Conservation (phyloP, 2,888 invertebrate species). For the Hypselothyrea guttata region DNA sequence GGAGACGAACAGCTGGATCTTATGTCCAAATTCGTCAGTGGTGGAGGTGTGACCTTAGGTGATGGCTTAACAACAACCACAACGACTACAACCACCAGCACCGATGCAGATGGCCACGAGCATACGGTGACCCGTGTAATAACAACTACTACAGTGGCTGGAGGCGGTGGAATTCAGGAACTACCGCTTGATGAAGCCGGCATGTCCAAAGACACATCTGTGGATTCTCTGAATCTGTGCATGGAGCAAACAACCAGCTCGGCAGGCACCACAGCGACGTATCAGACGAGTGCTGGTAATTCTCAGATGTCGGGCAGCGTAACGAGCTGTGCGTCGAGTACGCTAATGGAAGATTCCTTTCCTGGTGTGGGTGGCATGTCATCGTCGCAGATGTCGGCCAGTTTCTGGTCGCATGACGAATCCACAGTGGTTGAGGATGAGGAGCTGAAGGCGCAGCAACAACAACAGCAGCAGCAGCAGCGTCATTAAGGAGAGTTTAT, state of each 20-base stretch:
- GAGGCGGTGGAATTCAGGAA: slow-evolving; percentile 51
- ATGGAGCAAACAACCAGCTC: slow-evolving; percentile 88
- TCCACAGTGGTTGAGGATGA: slow-evolving; percentile 74
- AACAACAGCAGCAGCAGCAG: slow-evolving; percentile 28
- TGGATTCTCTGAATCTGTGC: slow-evolving; percentile 83
- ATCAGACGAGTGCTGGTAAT: slow-evolving; percentile 91
- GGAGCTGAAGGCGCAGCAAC: slow-evolving; percentile 34
- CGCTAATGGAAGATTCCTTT: slow-evolving; percentile 87
- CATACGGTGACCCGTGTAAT: slow-evolving; percentile 68
- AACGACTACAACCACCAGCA: slow-evolving; percentile 77
- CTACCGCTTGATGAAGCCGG: slow-evolving; percentile 49
- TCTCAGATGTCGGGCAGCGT: slow-evolving; percentile 93
- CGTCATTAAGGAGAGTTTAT: slow-evolving; percentile 34
- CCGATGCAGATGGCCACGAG: slow-evolving; percentile 75
- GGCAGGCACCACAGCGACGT: slow-evolving; percentile 91
- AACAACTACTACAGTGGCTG: slow-evolving; percentile 64
- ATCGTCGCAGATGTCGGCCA: slow-evolving; percentile 71
- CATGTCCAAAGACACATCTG: slow-evolving; percentile 80
- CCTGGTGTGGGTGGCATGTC: slow-evolving; percentile 69
- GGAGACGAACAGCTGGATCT: slow-evolving; percentile 77
- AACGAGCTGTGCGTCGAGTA: slow-evolving; percentile 92
- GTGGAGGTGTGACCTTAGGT: slow-evolving; percentile 58
- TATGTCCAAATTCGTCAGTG: slow-evolving; percentile 63
- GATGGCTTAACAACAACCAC: slow-evolving; percentile 76
- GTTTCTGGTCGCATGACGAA: slow-evolving; percentile 78